Evolutionary conservation across 1,140 invertebrate species (phyloP).

Genomic region (Bombus confusus): DNA sequence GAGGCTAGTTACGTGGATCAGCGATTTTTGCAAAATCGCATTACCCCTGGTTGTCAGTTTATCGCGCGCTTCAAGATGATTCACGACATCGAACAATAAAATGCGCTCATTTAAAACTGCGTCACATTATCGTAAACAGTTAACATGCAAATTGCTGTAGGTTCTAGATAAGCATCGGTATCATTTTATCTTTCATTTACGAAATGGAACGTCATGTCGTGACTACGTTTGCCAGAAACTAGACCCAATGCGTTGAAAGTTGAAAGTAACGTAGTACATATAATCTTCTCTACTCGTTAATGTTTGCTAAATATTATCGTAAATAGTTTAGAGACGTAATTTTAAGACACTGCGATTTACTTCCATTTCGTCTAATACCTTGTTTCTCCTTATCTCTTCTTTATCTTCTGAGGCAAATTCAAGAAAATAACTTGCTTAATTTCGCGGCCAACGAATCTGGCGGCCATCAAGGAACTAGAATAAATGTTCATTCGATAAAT

Average conservation of each 20-base stretch:
- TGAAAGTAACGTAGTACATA: too few relatives aligned
- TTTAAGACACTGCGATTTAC: not conserved
- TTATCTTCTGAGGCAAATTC: not conserved
- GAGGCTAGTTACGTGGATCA: conserved; percentile 40
- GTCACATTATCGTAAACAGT: conserved; percentile 8
- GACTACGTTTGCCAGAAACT: too few relatives aligned
- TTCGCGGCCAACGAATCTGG: not conserved
- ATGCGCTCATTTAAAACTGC: not conserved
- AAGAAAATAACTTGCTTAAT: not conserved
- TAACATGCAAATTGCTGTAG: conserved; percentile 5
- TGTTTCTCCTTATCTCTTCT: not conserved
- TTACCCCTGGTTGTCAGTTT: not conserved
- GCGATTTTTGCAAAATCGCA: conserved; percentile 49
- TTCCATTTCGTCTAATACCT: not conserved
- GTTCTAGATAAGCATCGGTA: not conserved
- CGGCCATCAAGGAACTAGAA: not conserved
- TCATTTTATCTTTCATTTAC: not conserved
- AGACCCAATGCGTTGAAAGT: not conserved
- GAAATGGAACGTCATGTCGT: not conserved
- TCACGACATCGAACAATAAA: not conserved
- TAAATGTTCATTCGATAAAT: conserved; percentile 21
- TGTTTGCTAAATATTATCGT: not conserved
- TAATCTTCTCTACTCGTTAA: not conserved
- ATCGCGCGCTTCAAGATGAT: not conserved
- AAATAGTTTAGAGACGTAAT: not conserved